These are phyloP conservation scores for Gallinago paraguaiae DNA, from an alignment of 2,113 vertebrate species.

Conservation along the genomic window DNA sequence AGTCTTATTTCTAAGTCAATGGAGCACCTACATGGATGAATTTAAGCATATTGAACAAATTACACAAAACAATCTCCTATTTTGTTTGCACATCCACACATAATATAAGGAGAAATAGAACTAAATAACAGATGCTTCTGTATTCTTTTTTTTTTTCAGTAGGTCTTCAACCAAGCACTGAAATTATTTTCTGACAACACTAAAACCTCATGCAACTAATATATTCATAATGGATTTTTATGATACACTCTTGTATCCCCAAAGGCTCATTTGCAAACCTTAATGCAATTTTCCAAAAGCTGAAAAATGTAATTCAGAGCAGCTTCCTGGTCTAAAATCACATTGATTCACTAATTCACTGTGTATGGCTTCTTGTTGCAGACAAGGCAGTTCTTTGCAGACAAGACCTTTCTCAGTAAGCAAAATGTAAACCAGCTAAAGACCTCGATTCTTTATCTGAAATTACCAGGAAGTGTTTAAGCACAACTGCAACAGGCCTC, in stretches of 20 bases:
- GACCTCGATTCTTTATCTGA: neutral
- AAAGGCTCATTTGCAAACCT: constrained; percentile 13
- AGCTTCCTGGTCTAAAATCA: constrained; percentile 25
- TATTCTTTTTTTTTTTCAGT: neutral
- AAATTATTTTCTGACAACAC: neutral
- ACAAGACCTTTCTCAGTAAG: neutral
- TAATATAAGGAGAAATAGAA: neutral
- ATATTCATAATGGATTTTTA: constrained; percentile 26
- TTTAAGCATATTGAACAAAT: neutral
- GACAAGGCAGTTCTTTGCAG: neutral
- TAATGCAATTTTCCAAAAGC: constrained; percentile 27
- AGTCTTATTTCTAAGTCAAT: constrained; percentile 2
- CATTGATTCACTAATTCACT: constrained; percentile 20
- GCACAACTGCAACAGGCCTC: neutral
- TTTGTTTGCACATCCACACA: neutral
- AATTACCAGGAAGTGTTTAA: neutral
- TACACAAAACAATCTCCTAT: neutral
- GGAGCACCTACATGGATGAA: neutral
- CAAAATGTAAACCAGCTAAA: neutral
- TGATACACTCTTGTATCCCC: neutral
- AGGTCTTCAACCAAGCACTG: neutral
- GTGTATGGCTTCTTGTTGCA: neutral
- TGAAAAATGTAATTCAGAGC: constrained; percentile 36
- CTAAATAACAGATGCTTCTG: neutral
- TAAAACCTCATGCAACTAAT: neutral